A percentile compares a stretch with the other conserved stretches of the same genome.
phyloP scores from a whole-genome alignment of 2,113 vertebrate species.

The Microcebus griseorufus region DNA sequence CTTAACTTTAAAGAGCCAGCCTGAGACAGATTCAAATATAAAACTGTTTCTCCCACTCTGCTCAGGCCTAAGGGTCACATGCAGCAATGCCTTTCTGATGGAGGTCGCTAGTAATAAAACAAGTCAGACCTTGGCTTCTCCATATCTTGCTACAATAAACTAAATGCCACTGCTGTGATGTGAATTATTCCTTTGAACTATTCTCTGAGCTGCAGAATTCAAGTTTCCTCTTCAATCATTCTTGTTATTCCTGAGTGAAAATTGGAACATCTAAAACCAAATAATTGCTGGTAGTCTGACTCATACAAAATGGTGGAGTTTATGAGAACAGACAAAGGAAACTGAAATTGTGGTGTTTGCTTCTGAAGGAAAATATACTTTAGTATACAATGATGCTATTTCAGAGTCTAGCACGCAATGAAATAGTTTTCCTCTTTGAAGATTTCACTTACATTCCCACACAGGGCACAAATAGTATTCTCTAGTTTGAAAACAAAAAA shows the following conservation, averaged over 20 bases:
- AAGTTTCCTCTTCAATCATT: neutral
- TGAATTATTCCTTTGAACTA: conserved; percentile 44
- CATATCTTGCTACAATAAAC: neutral
- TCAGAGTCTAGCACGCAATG: conserved; percentile 35
- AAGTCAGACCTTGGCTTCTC: neutral
- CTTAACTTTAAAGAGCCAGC: neutral
- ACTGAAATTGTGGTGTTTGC: neutral
- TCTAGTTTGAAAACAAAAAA: conserved; percentile 45
- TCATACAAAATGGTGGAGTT: neutral
- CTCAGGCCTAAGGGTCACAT: neutral
- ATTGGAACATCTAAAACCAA: conserved; percentile 49
- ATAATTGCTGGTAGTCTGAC: conserved; percentile 37
- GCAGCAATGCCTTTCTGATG: neutral
- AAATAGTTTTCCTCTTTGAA: conserved; percentile 71
- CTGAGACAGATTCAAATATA: neutral
- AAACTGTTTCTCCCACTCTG: neutral
- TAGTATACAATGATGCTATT: conserved; percentile 44
- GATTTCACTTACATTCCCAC: conserved; percentile 23
- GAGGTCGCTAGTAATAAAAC: neutral
- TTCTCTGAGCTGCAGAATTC: neutral
- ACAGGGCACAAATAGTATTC: conserved; percentile 14
- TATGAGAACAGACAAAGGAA: conserved; percentile 35
- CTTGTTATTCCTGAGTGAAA: conserved; percentile 2
- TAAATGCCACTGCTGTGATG: neutral
- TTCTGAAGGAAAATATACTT: conserved; percentile 46